Base-by-base conservation (phyloP, 2,888 invertebrate genomes). In the Thumatha senex region DNA sequence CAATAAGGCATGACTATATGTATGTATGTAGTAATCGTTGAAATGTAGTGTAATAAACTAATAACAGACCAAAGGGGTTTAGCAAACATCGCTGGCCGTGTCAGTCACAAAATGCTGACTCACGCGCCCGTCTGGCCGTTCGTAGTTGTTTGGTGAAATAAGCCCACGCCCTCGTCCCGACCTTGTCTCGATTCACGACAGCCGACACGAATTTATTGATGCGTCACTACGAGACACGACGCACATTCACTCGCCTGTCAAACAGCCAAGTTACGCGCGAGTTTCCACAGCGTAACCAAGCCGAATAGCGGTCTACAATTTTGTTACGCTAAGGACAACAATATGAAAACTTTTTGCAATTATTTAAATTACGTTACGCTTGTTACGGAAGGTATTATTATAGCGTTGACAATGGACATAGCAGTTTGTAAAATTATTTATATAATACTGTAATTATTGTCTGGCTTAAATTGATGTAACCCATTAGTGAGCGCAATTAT, bases 181-280 rank as follows among this genome's bases (percentile, higher is more conserved):
- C 89, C 90, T 89, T 89, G 88, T 84, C 86, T 82, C 84, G 84
- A 78, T 87, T 84, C 86, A 82, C 31, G 31, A 8, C 31, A 31
- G 11, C 31, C 85, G 85, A 78, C 86, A 83, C 86, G 85, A 85
- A 86, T 86, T 88, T 89, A 85, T 86, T 84, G 81, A 83, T 86
- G 87, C 87, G 89, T 88, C 88, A 89, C 80, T 73, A 70, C 73
- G 69, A 73, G 72, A 72, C 74, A 63, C 65, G 67, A 55, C 46
- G 58, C 66, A 63, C 68, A 55, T 63, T 46, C 58, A 44, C 40
- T 51, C 48, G 47, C 52, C 54, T 62, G 43, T 56, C 59, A 61
- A 52, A 41, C 7, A 43, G 43, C 54, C 59, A 68, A 70, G 60
- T 69, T 70, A 70, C 70, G 72, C 67, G 72, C 62, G 61, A 68